Evolutionary conservation across 2,888 invertebrate genomes (phyloP).

Genomic region (Himalopsyche anomala): DNA sequence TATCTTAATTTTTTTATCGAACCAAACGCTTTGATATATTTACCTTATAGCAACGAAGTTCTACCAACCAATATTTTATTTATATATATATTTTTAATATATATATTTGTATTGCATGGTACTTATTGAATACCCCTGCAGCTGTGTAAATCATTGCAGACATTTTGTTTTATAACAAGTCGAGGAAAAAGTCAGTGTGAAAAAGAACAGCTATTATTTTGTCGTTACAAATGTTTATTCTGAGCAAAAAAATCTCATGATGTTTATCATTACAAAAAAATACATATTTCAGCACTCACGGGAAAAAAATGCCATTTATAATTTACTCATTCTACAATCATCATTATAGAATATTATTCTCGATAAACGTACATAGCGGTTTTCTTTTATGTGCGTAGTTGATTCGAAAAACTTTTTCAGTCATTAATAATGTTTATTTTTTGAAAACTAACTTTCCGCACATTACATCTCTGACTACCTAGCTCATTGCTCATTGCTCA

Average conservation of each 20-base stretch:
- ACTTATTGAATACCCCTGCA: background rate
- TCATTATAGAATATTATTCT: background rate
- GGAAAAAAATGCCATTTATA: slow-evolving; percentile 21
- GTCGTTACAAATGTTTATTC: slow-evolving; percentile 21
- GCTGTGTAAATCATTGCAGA: slow-evolving; percentile 8
- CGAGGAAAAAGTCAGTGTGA: slow-evolving; percentile 34
- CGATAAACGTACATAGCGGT: slow-evolving; percentile 3
- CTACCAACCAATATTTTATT: no score
- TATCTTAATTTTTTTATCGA: no score
- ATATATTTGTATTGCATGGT: no score
- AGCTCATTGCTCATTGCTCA: background rate
- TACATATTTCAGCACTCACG: slow-evolving; percentile 8
- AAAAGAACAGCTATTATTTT: slow-evolving; percentile 31
- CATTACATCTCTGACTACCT: background rate
- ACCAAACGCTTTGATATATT: no score
- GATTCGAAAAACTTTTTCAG: background rate
- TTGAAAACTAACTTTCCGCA: background rate
- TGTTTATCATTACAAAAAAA: slow-evolving; percentile 14
- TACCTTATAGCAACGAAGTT: no score
- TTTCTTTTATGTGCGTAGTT: no score
- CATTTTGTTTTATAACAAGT: slow-evolving; percentile 27
- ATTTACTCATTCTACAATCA: slow-evolving; percentile 3
- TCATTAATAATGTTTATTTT: background rate
- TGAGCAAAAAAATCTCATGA: slow-evolving; percentile 30
- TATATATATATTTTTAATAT: no score